Evolutionary conservation across 2,113 vertebrate species (phyloP).

Genomic region (Oncorhynchus clarkii): DNA sequence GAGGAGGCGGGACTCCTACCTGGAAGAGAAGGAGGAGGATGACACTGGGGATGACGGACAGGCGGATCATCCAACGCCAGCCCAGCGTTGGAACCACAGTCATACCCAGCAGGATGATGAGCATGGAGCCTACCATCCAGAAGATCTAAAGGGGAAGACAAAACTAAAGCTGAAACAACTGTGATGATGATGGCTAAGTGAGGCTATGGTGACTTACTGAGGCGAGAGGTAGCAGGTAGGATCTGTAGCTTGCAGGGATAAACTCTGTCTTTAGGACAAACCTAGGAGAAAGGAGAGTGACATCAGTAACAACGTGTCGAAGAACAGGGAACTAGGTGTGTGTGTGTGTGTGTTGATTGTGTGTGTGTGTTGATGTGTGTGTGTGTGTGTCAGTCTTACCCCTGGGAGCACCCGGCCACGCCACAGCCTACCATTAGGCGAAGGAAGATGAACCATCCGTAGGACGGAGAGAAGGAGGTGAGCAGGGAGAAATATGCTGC

Average conservation of each 20-base stretch:
- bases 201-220: conserved; percentile 73
- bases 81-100: conserved; percentile 82
- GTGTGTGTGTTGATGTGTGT: conserved; percentile 10
- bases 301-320: neutral
- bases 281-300: conserved; percentile 56
- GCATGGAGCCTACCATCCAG: conserved; percentile 89
- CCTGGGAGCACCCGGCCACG: conserved; percentile 85
- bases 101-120: conserved; percentile 88
- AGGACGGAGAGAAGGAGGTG: conserved; percentile 89
- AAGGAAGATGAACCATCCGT: conserved; percentile 92
- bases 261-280: conserved; percentile 94
- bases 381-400: conserved; percentile 69
- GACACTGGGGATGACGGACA: conserved; percentile 84
- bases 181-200: neutral
- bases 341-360: neutral
- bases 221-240: conserved; percentile 86
- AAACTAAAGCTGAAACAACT: neutral
- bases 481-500: conserved; percentile 91
- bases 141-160: conserved; percentile 77
- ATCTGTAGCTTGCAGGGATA: conserved; percentile 85
- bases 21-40: conserved; percentile 85
- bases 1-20: conserved; percentile 64
- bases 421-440: conserved; percentile 91
- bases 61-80: conserved; percentile 93
- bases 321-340: neutral